Percentiles rank a stretch among this genome's conserved stretches.
phyloP scores from a whole-genome alignment of 2,113 vertebrate species.

The Columba livia region DNA sequence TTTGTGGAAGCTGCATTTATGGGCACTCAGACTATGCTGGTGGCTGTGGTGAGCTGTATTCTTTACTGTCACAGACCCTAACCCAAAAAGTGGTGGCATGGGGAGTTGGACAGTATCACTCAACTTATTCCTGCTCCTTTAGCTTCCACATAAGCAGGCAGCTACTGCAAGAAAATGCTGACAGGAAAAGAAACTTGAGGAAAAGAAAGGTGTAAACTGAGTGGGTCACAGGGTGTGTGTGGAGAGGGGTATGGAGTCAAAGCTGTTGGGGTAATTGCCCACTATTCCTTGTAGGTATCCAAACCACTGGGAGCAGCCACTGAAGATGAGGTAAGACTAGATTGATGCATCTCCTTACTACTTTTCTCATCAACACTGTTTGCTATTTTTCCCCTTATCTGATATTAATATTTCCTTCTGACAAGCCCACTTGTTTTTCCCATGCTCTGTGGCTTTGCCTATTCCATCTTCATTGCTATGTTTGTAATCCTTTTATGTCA shows the following conservation, averaged over 20 bases:
- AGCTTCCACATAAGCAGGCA: background rate
- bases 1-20: rapidly evolving
- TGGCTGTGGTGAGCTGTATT: background rate
- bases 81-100: background rate
- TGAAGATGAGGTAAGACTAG: slow-evolving; percentile 88
- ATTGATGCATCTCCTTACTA: background rate
- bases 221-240: rapidly evolving
- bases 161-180: background rate
- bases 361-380: background rate
- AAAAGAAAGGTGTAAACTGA: background rate
- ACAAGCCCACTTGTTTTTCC: background rate
- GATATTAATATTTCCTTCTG: background rate
- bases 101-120: background rate
- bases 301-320: slow-evolving; percentile 89
- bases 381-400: background rate
- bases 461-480: background rate
- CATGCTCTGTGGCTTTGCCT: rapidly evolving
- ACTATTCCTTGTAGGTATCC: slow-evolving; percentile 77
- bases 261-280: background rate
- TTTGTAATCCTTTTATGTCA: slow-evolving; percentile 49
- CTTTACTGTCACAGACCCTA: background rate
- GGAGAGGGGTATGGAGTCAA: background rate
- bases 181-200: background rate
- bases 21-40: rapidly evolving
- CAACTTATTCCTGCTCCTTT: background rate